Evolutionary conservation across 2,888 invertebrate species (phyloP).

Genomic region (Chalcosyrphus nemorum): DNA sequence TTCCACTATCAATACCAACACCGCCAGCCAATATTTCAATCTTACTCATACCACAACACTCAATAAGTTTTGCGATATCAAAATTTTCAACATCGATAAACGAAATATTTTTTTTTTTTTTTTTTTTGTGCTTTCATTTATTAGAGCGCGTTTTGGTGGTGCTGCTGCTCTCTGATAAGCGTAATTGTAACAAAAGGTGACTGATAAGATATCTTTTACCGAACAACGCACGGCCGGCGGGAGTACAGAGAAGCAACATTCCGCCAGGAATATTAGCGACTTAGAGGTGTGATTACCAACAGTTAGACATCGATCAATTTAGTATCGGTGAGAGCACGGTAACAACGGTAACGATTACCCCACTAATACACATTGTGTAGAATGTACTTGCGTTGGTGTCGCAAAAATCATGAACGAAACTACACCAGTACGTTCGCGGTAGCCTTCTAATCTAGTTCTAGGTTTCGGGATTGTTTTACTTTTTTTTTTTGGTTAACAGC

Average conservation of each 20-base stretch:
- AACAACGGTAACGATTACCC: slow-evolving; percentile 21
- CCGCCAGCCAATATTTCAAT: not conserved
- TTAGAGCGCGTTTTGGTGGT: slow-evolving; percentile 46
- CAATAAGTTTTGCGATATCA: slow-evolving; percentile 32
- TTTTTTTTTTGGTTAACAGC: not conserved
- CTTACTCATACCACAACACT: slow-evolving; percentile 9
- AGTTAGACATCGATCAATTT: slow-evolving; percentile 46
- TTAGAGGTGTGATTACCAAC: slow-evolving; percentile 47
- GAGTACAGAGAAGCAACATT: slow-evolving; percentile 2
- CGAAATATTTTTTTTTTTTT: slow-evolving; percentile 41
- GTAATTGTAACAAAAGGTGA: slow-evolving; percentile 44
- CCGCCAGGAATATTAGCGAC: slow-evolving; percentile 7
- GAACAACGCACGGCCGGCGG: not conserved
- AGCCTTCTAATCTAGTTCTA: slow-evolving; percentile 45
- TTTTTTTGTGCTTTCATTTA: slow-evolving; percentile 14
- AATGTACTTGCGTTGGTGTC: slow-evolving; percentile 15
- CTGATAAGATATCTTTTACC: slow-evolving; percentile 55
- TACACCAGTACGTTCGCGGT: slow-evolving; percentile 27
- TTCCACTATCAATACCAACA: not conserved
- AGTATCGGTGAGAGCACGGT: slow-evolving; percentile 40
- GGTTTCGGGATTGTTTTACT: not conserved
- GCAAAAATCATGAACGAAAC: slow-evolving; percentile 46
- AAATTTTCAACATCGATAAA: slow-evolving; percentile 46
- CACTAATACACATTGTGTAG: slow-evolving; percentile 33
- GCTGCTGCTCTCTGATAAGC: slow-evolving; percentile 56